Evolutionary conservation across 2,888 invertebrate species (phyloP).

Genomic region (Andrena marginata): DNA sequence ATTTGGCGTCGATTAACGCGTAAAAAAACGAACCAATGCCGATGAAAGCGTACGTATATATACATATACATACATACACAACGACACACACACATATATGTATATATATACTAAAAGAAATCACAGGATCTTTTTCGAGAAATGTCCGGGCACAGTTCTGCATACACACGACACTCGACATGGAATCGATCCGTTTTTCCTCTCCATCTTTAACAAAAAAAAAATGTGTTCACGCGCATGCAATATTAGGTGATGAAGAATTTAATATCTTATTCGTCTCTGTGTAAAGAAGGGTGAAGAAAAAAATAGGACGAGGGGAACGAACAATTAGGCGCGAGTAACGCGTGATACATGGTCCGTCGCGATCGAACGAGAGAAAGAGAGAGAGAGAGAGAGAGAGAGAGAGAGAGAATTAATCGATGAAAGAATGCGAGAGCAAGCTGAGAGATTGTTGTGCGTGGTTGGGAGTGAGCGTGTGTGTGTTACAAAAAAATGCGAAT

Average conservation of each 20-base stretch:
- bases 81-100: background rate
- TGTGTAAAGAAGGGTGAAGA: conserved; percentile 59
- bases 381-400: background rate
- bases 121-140: conserved; percentile 44
- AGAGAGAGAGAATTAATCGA: conserved; percentile 2
- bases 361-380: conserved; percentile 33
- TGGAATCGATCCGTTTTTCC: conserved; percentile 59
- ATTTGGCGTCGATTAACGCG: conserved; percentile 48
- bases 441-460: background rate
- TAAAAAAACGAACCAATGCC: conserved; percentile 33
- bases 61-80: conserved; percentile 2
- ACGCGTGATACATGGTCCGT: conserved; percentile 38
- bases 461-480: background rate
- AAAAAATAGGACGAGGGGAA: conserved; percentile 39
- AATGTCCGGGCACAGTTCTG: conserved; percentile 74
- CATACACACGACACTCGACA: conserved; percentile 45
- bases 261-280: conserved; percentile 67
- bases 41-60: conserved; percentile 33
- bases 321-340: conserved; percentile 51
- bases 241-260: conserved; percentile 79
- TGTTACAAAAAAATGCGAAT: conserved; percentile 33
- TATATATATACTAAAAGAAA: conserved; percentile 19
- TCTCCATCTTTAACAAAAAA: conserved; percentile 73
- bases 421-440: conserved; percentile 4
- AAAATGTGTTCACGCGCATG: conserved; percentile 81